Conservation (phyloP, 2,888 invertebrate genomes). For the Dryobotodes eremita region DNA sequence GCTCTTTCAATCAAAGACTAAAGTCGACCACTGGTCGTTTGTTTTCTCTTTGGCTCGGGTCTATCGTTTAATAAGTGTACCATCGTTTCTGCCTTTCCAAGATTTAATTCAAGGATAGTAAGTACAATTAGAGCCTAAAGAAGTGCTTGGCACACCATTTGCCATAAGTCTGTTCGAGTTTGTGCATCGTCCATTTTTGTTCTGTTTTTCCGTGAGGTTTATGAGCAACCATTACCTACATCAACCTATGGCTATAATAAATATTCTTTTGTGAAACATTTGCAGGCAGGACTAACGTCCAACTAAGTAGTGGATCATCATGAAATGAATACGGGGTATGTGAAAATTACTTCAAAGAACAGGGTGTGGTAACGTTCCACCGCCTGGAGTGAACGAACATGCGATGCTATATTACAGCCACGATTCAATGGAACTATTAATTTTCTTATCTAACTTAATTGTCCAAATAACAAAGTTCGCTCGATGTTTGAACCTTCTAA, state of each 20-base stretch:
- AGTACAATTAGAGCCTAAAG: not conserved
- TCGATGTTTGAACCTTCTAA: constrained; percentile 82
- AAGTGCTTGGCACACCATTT: not conserved
- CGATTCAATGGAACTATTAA: constrained; percentile 80
- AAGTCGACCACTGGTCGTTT: no score
- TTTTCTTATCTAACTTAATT: constrained; percentile 85
- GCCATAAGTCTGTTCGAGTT: not conserved
- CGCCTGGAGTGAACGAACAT: constrained; percentile 76
- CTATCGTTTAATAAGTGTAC: not conserved
- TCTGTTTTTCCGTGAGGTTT: not conserved
- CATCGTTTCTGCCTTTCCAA: not conserved
- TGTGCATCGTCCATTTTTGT: constrained; percentile 8
- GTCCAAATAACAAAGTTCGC: constrained; percentile 82
- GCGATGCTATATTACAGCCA: constrained; percentile 75
- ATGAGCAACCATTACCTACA: constrained; percentile 4
- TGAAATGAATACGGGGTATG: constrained; percentile 66
- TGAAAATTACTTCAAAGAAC: constrained; percentile 74
- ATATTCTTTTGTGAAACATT: constrained; percentile 47
- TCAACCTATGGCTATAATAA: constrained; percentile 29
- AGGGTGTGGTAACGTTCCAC: constrained; percentile 68
- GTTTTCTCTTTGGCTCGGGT: no score
- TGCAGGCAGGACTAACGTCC: constrained; percentile 53
- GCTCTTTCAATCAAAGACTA: no score
- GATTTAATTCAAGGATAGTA: not conserved
- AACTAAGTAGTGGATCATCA: constrained; percentile 63